Evolutionary conservation across 2,888 invertebrate genomes (phyloP).

Genomic region (Elysia crispata): DNA sequence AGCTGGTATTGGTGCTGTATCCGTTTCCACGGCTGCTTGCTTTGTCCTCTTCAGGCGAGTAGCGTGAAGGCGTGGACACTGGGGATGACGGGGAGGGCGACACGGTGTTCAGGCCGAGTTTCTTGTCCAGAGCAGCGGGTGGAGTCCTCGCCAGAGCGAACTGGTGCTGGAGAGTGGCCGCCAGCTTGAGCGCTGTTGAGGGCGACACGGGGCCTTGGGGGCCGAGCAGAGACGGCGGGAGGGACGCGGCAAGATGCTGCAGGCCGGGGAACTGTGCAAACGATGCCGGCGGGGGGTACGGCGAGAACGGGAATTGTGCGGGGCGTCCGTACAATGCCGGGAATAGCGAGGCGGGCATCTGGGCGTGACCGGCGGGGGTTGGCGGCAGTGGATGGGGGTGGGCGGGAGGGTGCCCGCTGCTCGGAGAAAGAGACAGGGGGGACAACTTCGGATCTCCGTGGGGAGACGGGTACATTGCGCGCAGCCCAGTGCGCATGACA

Average conservation of each 20-base stretch:
- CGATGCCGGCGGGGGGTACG: conserved; percentile 49
- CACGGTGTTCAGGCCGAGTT: background rate
- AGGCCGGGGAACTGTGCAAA: conserved; percentile 45
- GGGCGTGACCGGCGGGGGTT: conserved; percentile 43
- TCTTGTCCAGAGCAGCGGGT: conserved; percentile 30
- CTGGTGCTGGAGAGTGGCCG: conserved; percentile 36
- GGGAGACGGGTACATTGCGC: conserved; percentile 57
- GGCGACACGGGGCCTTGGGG: conserved; percentile 46
- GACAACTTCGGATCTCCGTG: conserved; percentile 47
- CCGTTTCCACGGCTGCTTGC: background rate
- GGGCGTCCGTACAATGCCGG: conserved; percentile 38
- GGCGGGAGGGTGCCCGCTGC: conserved; percentile 40
- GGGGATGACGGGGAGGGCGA: background rate
- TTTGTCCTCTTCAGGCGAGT: background rate
- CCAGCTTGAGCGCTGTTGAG: conserved; percentile 47
- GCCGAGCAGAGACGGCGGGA: conserved; percentile 43
- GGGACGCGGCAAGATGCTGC: conserved; percentile 40
- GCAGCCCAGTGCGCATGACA: conserved; percentile 70
- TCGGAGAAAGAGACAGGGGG: conserved; percentile 52
- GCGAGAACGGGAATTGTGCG: conserved; percentile 48
- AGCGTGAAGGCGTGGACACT: background rate
- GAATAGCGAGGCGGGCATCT: conserved; percentile 44
- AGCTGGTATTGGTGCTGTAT: no score
- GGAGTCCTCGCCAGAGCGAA: conserved; percentile 47
- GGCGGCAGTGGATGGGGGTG: conserved; percentile 49